Evolutionary conservation across 2,888 invertebrate species (phyloP), one percentile per base, ranked within the genome.

Genomic region (Ephialtes manifestator): DNA sequence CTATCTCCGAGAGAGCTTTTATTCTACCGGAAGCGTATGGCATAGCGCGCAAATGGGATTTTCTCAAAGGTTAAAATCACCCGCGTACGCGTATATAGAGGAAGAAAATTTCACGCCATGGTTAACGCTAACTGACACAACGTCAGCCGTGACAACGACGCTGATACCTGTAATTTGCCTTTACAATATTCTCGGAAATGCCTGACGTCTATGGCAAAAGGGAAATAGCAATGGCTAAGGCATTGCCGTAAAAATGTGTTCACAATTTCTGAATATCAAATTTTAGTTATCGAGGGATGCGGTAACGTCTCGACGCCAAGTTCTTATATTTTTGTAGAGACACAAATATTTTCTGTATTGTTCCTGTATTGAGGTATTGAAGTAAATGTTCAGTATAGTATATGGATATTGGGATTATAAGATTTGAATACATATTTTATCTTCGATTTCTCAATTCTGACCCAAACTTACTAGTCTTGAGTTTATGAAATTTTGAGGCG

Each of bases 1-100:
- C 65, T 7, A 46, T 46, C 67, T 31, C 20, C 48, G 20, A 46
- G 4, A 48, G 48, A 68, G 24, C 28, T 46, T 24, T 68, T 24
- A 24, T 46, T 43, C 28, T 0, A 39, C 48, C 48, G 58, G 24
- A 58, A 58, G 46, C 46, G 24, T 24, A 68, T n/a, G 28, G 46
- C 8, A 15, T 43, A 15, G 24, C n/a, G 28, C 8, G 35, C 68
- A 48, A 68, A 68, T 68, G 31, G 28, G 43, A 68, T 63, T 63
- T 63, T 63, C 24, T 31, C 63, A 28, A 11, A 39, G 18, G 35
- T 10, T 63, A 31, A 15, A 63, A 63, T 39, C 28, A 24, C 8
- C 13, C 31, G 35, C 35, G 39, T 63, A 63, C n/a, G n/a, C 31
- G 63, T 24, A n/a, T 7, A 39, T 5, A 63, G 2, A 24, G 24